Conservation (phyloP, 1,140 invertebrate genomes). For the Lethrus apterus region DNA sequence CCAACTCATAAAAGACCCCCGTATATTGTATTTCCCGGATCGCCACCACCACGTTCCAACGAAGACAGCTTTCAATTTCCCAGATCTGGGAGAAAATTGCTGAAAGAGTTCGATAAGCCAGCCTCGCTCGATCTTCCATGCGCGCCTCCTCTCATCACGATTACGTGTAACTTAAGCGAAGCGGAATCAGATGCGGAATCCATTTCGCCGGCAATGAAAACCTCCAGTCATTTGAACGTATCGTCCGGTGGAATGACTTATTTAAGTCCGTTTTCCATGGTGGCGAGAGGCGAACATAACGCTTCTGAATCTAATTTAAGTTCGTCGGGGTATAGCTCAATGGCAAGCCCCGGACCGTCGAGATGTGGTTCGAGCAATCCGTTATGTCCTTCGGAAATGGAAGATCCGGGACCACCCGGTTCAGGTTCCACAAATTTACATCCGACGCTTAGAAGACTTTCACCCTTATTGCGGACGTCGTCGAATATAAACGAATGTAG, state of each 20-base stretch:
- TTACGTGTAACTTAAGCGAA: constrained; percentile 66
- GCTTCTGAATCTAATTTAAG: constrained; percentile 73
- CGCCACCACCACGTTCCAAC: constrained; percentile 51
- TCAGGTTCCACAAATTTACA: constrained; percentile 39
- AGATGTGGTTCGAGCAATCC: constrained; percentile 71
- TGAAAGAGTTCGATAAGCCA: constrained; percentile 51
- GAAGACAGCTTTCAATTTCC: constrained; percentile 39
- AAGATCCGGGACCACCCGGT: constrained; percentile 52
- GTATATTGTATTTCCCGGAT: constrained; percentile 43
- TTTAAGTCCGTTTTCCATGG: constrained; percentile 67
- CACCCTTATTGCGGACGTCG: constrained; percentile 47
- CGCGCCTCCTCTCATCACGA: constrained; percentile 63
- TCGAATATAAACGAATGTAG: constrained; percentile 34
- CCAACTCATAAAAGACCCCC: constrained; percentile 43
- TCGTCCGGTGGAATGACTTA: constrained; percentile 58
- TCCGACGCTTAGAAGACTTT: constrained; percentile 39
- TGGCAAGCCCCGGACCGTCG: constrained; percentile 70
- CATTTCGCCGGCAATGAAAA: constrained; percentile 47
- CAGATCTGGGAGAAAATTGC: constrained; percentile 30
- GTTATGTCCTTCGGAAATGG: constrained; percentile 60
- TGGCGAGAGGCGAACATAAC: constrained; percentile 56
- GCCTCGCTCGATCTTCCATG: constrained; percentile 56
- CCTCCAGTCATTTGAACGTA: constrained; percentile 29
- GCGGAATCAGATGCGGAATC: constrained; percentile 63
- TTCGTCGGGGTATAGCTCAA: constrained; percentile 74